A percentile compares a stretch with the other conserved stretches of the same genome.
Conservation (phyloP, 2,888 invertebrate genomes). For the Dysmachus trigonus region DNA sequence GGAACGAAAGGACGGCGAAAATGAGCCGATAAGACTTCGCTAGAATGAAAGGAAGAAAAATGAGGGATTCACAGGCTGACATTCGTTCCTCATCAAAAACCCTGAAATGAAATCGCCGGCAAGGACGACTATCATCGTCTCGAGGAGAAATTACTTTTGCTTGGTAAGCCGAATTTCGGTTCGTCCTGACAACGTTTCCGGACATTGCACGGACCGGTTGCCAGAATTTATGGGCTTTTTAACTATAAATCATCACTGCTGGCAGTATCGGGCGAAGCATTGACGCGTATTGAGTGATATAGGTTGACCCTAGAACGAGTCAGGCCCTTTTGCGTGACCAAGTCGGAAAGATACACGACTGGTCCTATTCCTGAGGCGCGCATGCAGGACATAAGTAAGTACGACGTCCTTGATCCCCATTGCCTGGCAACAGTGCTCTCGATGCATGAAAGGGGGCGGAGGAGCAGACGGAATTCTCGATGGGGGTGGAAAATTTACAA, state of each 20-base stretch:
- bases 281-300: neutral
- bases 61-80: neutral
- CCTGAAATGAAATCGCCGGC: too few relatives aligned
- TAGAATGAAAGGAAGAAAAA: neutral
- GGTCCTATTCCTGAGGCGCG: neutral
- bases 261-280: neutral
- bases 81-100: neutral
- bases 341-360: neutral
- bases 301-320: neutral
- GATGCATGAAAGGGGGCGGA: neutral
- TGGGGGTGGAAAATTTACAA: neutral
- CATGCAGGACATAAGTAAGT: neutral
- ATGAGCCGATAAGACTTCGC: neutral
- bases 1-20: neutral
- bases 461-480: neutral
- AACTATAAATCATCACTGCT: neutral
- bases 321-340: neutral
- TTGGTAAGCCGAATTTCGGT: neutral
- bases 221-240: neutral
- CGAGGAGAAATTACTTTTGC: neutral
- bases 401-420: neutral
- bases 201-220: neutral
- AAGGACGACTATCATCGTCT: neutral
- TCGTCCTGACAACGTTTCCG: neutral
- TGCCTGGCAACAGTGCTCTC: neutral